phyloP scores from a whole-genome alignment of 2,888 invertebrate genomes.

The Tigriopus californicus region DNA sequence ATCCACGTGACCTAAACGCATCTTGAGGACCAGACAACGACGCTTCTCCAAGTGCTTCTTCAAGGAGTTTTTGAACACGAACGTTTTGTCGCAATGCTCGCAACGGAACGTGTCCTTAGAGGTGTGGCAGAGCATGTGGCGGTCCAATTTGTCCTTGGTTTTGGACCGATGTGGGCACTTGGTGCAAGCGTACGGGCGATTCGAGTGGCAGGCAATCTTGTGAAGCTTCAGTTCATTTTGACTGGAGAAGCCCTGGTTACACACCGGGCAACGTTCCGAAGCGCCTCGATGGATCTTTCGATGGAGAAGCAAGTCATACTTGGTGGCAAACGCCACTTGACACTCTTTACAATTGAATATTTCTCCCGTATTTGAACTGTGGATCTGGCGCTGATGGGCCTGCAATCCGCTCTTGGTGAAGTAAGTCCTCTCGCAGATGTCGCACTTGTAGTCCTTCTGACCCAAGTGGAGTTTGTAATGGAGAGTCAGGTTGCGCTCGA shows the following conservation, averaged over 20 bases:
- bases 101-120: background rate
- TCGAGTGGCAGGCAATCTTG: background rate
- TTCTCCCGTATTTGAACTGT: background rate
- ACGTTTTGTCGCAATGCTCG: background rate
- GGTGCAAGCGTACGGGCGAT: background rate
- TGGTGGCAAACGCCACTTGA: background rate
- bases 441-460: slow-evolving; percentile 2
- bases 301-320: background rate
- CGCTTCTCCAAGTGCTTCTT: slow-evolving; percentile 1
- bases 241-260: background rate
- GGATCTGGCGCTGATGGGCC: background rate
- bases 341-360: background rate
- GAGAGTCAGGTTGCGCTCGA: slow-evolving; percentile 5
- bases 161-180: background rate
- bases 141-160: slow-evolving; percentile 1
- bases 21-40: background rate
- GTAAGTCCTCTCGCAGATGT: background rate
- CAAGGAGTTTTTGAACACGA: slow-evolving; percentile 1
- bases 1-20: background rate
- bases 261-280: background rate
- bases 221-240: background rate
- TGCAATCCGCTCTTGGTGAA: background rate
- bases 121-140: background rate
- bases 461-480: slow-evolving; percentile 7
- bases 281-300: background rate